These are phyloP conservation scores for Sinhomidia bicolor DNA, from an alignment of 2,888 invertebrate species.

Conservation along the genomic window DNA sequence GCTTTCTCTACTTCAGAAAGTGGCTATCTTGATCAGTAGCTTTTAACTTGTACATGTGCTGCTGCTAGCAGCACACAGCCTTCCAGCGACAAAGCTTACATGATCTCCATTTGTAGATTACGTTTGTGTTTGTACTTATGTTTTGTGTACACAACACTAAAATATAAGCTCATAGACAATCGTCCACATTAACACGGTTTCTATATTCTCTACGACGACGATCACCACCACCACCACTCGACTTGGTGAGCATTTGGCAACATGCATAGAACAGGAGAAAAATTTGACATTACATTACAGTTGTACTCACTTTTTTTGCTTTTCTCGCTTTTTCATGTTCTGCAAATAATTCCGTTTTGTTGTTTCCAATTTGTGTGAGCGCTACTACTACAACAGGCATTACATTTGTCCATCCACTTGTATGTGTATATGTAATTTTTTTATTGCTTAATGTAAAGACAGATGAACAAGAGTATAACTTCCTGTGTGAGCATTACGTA, in stretches of 20 bases:
- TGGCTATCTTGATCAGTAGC: neutral
- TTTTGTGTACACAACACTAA: neutral
- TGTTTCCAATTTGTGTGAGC: slow-evolving; percentile 29
- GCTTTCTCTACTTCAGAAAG: no score
- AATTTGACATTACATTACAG: neutral
- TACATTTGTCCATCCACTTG: slow-evolving; percentile 26
- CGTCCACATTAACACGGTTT: neutral
- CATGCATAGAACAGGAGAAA: neutral
- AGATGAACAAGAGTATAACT: slow-evolving; percentile 17
- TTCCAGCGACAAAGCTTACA: neutral
- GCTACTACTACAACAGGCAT: neutral
- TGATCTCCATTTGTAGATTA: neutral
- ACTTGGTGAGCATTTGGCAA: neutral
- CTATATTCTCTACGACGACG: neutral
- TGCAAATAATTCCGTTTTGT: slow-evolving; percentile 28
- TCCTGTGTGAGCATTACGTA: neutral
- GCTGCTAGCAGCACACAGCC: no score
- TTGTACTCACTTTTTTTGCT: neutral
- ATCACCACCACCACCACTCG: neutral
- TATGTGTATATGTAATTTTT: slow-evolving; percentile 3
- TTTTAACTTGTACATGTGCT: neutral
- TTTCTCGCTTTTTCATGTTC: neutral
- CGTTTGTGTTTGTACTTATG: neutral
- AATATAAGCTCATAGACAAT: neutral
- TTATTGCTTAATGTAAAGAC: neutral